phyloP scores from a whole-genome alignment of 1,140 invertebrate genomes.

The Oscheius sp. region DNA sequence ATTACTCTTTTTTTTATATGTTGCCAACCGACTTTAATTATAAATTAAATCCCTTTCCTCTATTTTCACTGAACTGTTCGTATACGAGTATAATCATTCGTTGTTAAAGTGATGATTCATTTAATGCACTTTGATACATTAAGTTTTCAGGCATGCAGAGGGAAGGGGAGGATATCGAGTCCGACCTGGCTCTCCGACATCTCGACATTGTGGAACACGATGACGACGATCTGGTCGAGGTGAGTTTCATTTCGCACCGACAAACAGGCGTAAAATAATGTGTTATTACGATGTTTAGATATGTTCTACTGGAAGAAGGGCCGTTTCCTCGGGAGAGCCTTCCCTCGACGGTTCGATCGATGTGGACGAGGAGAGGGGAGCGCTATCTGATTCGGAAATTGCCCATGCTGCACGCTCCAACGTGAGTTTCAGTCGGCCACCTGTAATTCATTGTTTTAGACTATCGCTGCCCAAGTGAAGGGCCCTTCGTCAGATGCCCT shows the following conservation, averaged over 20 bases:
- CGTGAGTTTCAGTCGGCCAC: background rate
- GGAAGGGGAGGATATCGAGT: background rate
- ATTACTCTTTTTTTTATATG: too few relatives aligned
- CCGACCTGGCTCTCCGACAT: too few relatives aligned
- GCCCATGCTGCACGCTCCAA: constrained; percentile 1
- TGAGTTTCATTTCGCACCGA: background rate
- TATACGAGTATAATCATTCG: background rate
- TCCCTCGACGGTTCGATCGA: constrained; percentile 24
- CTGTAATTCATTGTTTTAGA: background rate
- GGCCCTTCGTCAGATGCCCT: constrained; percentile 22
- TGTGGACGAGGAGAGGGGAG: constrained; percentile 22
- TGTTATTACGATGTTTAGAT: background rate
- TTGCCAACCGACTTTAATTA: too few relatives aligned
- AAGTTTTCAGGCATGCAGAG: background rate
- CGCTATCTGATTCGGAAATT: constrained; percentile 21
- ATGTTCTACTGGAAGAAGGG: background rate
- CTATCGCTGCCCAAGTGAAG: constrained; percentile 14
- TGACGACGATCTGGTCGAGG: background rate
- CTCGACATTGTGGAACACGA: background rate
- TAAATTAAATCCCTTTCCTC: too few relatives aligned
- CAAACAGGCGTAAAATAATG: too few relatives aligned
- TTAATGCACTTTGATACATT: too few relatives aligned
- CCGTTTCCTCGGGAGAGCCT: constrained; percentile 19
- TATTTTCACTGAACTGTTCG: too few relatives aligned
- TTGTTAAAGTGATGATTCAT: too few relatives aligned